Evolutionary conservation across 1,140 invertebrate genomes (phyloP), one percentile per base, ranked within the genome.

Genomic region (Drosophila sechellia): DNA sequence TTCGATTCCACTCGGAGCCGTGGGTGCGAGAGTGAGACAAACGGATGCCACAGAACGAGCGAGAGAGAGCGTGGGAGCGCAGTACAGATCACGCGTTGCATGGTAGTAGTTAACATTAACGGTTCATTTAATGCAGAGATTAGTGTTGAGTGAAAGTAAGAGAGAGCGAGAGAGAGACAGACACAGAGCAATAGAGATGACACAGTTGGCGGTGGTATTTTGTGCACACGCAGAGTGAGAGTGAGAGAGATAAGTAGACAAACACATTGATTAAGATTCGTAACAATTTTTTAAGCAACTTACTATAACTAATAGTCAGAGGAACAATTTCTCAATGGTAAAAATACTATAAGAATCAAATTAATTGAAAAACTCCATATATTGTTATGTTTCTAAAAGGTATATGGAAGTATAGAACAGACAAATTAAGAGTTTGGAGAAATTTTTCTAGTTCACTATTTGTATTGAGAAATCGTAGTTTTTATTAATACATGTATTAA

Each of bases 151-250:
- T 60, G 46, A 35, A 10, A 15, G 8, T 39, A 46, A 31, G 40
- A 75, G 17, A 70, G 5, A 49, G n/a, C 20, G 20, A 46, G 25
- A 71, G 5, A 64, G 8, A 64, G 39, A 73, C n/a, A 54, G 58
- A 68, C 25, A 61, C 39, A 74, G 39, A 60, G 61, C 58, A 40
- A 78, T 35, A 65, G 72, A 73, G 61, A 71, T 54, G 65, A 65
- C 81, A 86, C 81, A 71, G 60, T 50, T 48, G 64, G 40, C 35
- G 65, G 59, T 77, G 60, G 65, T 58, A 64, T 75, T 75, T 74
- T 75, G 75, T 87, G 81, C 79, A 90, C 77, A 76, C 70, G 42
- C 77, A 73, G 27, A 68, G 55, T 68, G 64, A 71, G 66, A 59
- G 58, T 70, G 27, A 50, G 49, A 81, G 49, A 63, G 31, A 86